Percentiles rank a stretch among this genome's conserved stretches.
These are phyloP conservation scores for Nasonia longicornis DNA, from an alignment of 1,140 invertebrate genomes.

Conservation along the genomic window DNA sequence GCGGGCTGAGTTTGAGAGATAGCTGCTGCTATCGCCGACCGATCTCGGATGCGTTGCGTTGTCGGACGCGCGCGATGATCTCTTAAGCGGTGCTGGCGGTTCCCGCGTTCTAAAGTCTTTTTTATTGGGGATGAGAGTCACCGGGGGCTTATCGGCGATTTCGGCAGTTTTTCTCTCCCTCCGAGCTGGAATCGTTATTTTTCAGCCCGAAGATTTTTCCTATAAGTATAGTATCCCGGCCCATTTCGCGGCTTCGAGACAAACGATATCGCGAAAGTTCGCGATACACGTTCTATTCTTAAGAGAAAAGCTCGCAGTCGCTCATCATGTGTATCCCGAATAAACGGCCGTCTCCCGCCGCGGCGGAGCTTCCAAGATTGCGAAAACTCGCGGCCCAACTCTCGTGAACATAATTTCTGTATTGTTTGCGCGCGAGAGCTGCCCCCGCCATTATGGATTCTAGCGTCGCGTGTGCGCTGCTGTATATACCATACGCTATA, in stretches of 20 bases:
- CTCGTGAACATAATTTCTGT: conserved; percentile 68
- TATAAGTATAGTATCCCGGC: neutral
- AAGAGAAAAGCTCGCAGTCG: conserved; percentile 18
- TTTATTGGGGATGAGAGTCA: neutral
- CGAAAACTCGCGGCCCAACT: conserved; percentile 63
- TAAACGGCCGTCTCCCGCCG: conserved; percentile 45
- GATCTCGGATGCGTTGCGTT: neutral
- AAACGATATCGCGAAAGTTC: conserved; percentile 55
- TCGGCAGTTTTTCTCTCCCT: too few species aligned
- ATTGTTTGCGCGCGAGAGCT: conserved; percentile 61
- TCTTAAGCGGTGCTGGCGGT: neutral
- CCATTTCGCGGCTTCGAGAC: neutral
- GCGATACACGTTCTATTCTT: conserved; percentile 43
- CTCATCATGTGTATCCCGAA: conserved; percentile 29
- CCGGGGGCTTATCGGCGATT: too few species aligned
- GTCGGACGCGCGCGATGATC: neutral
- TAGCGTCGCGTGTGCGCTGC: conserved; percentile 3
- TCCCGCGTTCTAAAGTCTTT: neutral
- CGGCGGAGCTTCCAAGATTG: conserved; percentile 57
- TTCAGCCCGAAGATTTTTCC: too few species aligned
- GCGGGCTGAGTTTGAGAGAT: conserved; percentile 50
- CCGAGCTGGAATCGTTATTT: neutral
- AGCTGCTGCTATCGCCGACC: conserved; percentile 40
- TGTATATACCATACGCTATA: neutral
- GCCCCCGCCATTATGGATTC: conserved; percentile 61